Conservation (phyloP, 2,797 vertebrate species). For the Fringilla coelebs region DNA sequence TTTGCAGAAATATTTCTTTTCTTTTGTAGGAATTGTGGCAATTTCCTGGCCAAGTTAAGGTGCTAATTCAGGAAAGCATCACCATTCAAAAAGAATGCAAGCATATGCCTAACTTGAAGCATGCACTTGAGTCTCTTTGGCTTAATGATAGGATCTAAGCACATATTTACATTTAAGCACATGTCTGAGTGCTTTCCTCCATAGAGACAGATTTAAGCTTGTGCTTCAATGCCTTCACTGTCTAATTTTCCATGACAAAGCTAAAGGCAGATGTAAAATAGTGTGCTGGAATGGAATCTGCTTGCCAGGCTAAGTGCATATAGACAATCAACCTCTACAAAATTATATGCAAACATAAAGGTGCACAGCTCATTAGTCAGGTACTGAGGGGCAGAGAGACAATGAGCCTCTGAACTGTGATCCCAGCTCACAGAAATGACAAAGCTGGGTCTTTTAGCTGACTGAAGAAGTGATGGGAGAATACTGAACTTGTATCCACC, state of each 20-base stretch:
- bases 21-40: neutral
- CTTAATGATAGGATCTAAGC: conserved; percentile 65
- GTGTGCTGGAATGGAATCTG: neutral
- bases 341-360: conserved; percentile 46
- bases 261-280: conserved; percentile 27
- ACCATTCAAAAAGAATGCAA: conserved; percentile 16
- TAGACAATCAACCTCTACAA: conserved; percentile 40
- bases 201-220: conserved; percentile 45
- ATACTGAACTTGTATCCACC: neutral
- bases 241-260: conserved; percentile 56
- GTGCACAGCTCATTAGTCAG: neutral
- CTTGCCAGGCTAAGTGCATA: conserved; percentile 1
- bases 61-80: conserved; percentile 33
- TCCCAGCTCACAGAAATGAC: neutral
- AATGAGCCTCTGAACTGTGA: conserved; percentile 1
- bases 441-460: neutral
- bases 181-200: conserved; percentile 52
- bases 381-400: neutral
- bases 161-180: conserved; percentile 64
- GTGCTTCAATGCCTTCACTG: conserved; percentile 54
- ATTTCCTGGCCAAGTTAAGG: conserved; percentile 2
- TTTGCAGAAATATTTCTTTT: neutral
- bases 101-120: conserved; percentile 51
- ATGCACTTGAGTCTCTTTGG: conserved; percentile 50
- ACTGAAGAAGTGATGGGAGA: neutral